Base-by-base conservation (phyloP, 2,113 vertebrate genomes). In the Tonatia bakeri region DNA sequence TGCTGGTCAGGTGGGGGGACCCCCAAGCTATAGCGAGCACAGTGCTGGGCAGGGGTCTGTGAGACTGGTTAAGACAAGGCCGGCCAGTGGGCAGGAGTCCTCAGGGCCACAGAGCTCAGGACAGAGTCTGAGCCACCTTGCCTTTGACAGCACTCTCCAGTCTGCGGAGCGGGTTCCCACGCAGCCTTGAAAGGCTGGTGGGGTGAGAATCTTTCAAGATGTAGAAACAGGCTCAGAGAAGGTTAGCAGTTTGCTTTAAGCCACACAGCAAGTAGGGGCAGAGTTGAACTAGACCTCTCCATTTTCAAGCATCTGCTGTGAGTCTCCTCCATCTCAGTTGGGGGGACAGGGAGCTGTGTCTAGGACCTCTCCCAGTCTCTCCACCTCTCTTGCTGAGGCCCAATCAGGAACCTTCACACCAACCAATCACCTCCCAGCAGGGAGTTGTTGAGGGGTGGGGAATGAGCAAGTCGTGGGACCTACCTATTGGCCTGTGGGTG, bases 241-340 rank as follows among this genome's bases (percentile, higher is more conserved):
- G 77, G 54, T 69, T 64, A 87, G 89, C 52, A 54, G 17, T 85
- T 94, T 93, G 54, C 50, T 64, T 76, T 61, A 50, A 45, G 77
- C 93, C 90, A 91, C 94, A 95, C 33, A 92, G 90, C 85, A 72
- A 70, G 19, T 38, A 43, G 50, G 95, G 80, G 72, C 83, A 94
- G 84, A 92, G 65, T 12, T 69, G 90, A 95, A 36, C 17, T 69
- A 54, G 45, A 33, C 40, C 50, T 64, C 59, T 13, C n/a, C 31
- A 33, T 20, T 59, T 73, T 43, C 36, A 47, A 28, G 40, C 15
- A 40, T 24, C 50, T 72, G 50, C 47, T 81, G 24, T 65, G 50
- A 69, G 56, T 28, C 19, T 36, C n/a, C 24, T 56, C 65, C 69
- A 31, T 75, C 69, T 69, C 64, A 70, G 22, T 22, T 64, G 50